Percentiles rank a stretch among this genome's conserved stretches.
Evolutionary conservation across 2,888 invertebrate genomes (phyloP).

Genomic region (Drosophila maculinotata): DNA sequence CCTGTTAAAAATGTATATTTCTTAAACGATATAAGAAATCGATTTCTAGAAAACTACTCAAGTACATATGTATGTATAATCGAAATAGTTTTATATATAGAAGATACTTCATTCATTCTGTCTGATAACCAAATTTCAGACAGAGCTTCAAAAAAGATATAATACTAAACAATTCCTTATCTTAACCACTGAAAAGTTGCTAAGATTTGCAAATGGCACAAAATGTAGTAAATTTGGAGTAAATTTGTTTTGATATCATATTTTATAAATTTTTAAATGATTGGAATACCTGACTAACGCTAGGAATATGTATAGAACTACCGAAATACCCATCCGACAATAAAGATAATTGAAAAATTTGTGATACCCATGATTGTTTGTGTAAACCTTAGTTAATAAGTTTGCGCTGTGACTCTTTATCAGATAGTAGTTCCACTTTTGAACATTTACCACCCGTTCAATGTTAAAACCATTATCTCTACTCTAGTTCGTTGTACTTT

Average conservation of each 20-base stretch:
- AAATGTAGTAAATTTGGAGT: neutral
- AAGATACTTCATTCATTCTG: no score
- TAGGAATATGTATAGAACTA: no score
- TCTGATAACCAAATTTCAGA: neutral
- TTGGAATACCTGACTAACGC: neutral
- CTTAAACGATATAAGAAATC: no score
- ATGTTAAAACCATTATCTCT: conserved; percentile 52
- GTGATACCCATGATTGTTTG: no score
- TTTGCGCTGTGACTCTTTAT: conserved; percentile 14
- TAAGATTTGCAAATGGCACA: neutral
- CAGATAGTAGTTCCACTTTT: conserved; percentile 15
- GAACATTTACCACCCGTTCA: neutral
- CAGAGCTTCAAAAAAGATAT: neutral
- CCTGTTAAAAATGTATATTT: no score
- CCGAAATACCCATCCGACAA: no score
- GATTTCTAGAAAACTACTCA: no score
- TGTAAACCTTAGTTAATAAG: neutral
- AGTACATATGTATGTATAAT: no score
- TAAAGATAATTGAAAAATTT: no score
- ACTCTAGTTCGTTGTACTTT: conserved; percentile 22
- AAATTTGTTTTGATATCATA: no score
- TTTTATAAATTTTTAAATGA: neutral
- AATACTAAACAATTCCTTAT: neutral
- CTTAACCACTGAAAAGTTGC: neutral
- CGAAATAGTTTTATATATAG: no score